Percentiles rank a stretch among this genome's conserved stretches.
These are phyloP conservation scores for Lasioglossum zephyrum DNA, from an alignment of 2,888 invertebrate genomes.

Conservation along the genomic window DNA sequence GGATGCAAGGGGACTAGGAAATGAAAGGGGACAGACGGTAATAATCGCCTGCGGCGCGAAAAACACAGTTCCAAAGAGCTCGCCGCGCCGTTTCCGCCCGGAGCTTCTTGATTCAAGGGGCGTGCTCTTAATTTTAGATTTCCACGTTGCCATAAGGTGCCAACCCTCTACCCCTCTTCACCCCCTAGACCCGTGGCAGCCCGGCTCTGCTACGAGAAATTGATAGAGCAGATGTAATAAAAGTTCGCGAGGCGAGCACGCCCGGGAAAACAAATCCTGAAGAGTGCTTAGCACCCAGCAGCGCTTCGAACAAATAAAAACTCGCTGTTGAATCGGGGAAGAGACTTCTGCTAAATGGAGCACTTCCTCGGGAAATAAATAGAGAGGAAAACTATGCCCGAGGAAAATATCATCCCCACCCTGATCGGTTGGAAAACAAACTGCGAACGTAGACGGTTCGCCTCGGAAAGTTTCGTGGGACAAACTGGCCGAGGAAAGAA, in stretches of 20 bases:
- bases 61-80: constrained; percentile 55
- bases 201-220: constrained; percentile 3
- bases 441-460: constrained; percentile 31
- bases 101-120: constrained; percentile 42
- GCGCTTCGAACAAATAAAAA: not conserved
- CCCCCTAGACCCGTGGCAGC: not conserved
- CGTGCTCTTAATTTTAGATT: constrained; percentile 75
- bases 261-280: constrained; percentile 14
- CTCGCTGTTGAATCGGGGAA: not conserved
- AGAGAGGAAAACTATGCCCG: not conserved
- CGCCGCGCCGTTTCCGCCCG: constrained; percentile 35
- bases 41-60: constrained; percentile 64
- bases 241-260: constrained; percentile 3
- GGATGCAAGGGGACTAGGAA: constrained; percentile 18
- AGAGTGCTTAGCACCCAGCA: constrained; percentile 2
- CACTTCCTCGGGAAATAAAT: not conserved
- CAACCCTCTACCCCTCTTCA: not conserved
- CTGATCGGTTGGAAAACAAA: not conserved
- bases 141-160: constrained; percentile 57
- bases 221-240: constrained; percentile 27
- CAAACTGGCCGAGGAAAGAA: not conserved
- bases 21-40: constrained; percentile 53
- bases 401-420: not conserved
- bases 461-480: not conserved
- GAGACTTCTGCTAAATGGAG: not conserved